Evolutionary conservation across 2,797 vertebrate genomes (phyloP).

Genomic region (Erpetoichthys calabaricus): DNA sequence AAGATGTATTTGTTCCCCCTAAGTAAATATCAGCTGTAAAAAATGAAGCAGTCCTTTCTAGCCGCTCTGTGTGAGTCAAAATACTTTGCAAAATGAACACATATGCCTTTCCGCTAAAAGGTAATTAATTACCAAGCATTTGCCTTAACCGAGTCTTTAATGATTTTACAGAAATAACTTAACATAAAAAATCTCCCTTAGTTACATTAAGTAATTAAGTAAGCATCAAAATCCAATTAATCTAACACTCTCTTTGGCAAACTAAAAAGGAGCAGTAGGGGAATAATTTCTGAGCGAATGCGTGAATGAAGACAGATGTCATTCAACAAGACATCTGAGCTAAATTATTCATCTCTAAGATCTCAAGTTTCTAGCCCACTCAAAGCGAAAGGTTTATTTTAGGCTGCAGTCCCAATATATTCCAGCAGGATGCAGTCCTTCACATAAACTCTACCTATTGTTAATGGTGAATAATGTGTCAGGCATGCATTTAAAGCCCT

Average conservation of each 20-base stretch:
- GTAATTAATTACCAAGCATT: neutral
- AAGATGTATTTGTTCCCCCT: no score
- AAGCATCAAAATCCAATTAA: neutral
- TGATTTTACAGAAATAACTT: neutral
- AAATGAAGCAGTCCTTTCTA: neutral
- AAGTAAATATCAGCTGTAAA: no score
- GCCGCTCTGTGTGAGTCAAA: neutral
- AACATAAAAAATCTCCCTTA: neutral
- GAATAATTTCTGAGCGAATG: neutral
- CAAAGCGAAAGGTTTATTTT: no score
- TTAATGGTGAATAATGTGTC: no score
- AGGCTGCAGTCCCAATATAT: no score
- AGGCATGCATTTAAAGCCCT: no score
- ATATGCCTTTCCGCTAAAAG: conserved; percentile 1
- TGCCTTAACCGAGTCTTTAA: neutral
- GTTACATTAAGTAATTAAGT: conserved; percentile 2
- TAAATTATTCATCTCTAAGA: neutral
- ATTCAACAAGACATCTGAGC: neutral
- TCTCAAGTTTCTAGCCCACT: no score
- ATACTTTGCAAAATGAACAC: neutral
- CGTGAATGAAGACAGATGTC: neutral
- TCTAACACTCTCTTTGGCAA: neutral
- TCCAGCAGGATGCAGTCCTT: no score
- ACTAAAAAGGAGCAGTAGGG: neutral
- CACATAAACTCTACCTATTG: no score